These are phyloP conservation scores for Cyclura pinguis DNA, from an alignment of 2,797 vertebrate species.

Conservation along the genomic window DNA sequence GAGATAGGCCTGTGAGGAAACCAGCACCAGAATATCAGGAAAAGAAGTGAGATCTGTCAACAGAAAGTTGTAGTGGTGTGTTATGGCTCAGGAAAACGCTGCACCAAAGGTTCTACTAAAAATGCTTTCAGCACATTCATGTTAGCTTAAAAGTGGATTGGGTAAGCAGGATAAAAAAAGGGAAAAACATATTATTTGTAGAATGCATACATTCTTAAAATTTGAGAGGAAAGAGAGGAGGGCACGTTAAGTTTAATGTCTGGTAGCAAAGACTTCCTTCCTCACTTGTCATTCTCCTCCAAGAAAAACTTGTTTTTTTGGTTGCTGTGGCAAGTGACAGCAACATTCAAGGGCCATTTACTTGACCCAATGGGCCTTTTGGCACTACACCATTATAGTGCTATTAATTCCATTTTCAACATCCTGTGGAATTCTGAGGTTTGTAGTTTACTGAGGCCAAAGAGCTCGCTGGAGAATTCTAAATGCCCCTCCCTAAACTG, in stretches of 20 bases:
- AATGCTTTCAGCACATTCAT: neutral
- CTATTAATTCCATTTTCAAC: too few species aligned
- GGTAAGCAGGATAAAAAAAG: neutral
- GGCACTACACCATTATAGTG: too few species aligned
- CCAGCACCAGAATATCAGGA: neutral
- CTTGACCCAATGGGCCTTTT: too few species aligned
- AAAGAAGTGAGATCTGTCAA: too few species aligned
- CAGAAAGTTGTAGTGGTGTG: too few species aligned
- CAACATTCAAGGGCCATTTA: neutral
- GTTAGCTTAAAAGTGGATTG: neutral
- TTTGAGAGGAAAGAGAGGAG: neutral
- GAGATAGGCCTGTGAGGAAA: neutral
- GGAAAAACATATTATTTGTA: neutral
- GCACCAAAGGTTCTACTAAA: neutral
- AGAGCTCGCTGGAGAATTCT: too few species aligned
- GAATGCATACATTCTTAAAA: neutral
- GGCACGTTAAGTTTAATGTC: neutral
- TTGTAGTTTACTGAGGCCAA: too few species aligned
- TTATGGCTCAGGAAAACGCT: neutral
- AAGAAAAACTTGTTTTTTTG: neutral
- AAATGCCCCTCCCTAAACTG: too few species aligned
- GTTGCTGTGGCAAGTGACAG: neutral
- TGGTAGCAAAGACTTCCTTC: neutral
- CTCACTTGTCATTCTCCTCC: neutral
- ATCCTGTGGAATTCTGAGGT: too few species aligned